Evolutionary conservation across 2,113 vertebrate genomes (phyloP), one percentile per base, ranked within the genome.

Genomic region (Chamaetylas fuelleborni): DNA sequence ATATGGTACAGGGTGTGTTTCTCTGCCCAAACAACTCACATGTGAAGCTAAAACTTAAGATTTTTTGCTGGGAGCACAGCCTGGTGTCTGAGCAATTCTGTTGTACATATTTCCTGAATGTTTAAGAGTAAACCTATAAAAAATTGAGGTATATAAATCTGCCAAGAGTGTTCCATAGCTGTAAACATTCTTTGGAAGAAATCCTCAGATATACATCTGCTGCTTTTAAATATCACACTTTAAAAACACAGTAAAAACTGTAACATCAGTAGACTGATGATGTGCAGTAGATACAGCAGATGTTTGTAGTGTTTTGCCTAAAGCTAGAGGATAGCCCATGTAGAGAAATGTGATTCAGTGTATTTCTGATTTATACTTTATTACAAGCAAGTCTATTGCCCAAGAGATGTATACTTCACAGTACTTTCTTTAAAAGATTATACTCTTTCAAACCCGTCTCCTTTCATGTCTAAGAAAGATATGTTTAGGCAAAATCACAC

Each of bases 351-450:
- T 72, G 81, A 93, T 88, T 94, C 77, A 72, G 19, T 91, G 38
- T 93, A 94, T 92, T 96, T 97, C 23, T 85, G 88, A 97, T 96
- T 97, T 96, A 77, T 86, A 80, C 79, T 95, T 97, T 50, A 95
- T 97, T 97, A 90, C 88, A 96, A 92, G 10, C 67, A 96, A 96
- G 43, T 77, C 28, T 53, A 16, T 94, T 95, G 86, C 83, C 65
- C 54, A 58, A 85, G 92, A 96, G 89, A 91, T 54, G 29, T 56
- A 26, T 82, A 77, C 64, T 83, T 96, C 70, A 79, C 38, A 58
- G 45, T 71, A 82, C 36, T 96, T 95, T 88, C 73, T 95, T 86
- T 93, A 86, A 94, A 88, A 77, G 36, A 90, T 76, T 84, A 67
- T 50, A 9, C 20, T 88, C n/a, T 93, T 97, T 40, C 33, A 77